These are phyloP conservation scores for Apamea monoglypha DNA, from an alignment of 2,888 invertebrate genomes.

Conservation along the genomic window DNA sequence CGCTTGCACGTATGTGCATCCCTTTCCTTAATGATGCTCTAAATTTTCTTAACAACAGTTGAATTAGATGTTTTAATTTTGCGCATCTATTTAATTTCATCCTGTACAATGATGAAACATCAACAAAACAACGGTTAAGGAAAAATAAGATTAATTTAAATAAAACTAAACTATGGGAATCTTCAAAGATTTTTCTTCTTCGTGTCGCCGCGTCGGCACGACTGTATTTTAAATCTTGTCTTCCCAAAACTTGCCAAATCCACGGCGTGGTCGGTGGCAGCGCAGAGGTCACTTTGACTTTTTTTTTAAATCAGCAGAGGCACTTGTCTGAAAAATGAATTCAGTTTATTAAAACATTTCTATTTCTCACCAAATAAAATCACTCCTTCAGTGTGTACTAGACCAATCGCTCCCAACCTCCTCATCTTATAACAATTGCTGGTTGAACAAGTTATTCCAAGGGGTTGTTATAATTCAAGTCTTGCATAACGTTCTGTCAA, in stretches of 20 bases:
- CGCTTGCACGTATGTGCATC: too few relatives aligned
- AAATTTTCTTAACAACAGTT: too few relatives aligned
- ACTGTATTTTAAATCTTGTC: too few relatives aligned
- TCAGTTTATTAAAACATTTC: not conserved
- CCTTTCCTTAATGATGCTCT: too few relatives aligned
- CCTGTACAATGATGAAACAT: not conserved
- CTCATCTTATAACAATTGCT: slow-evolving; percentile 44
- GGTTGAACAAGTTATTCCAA: slow-evolving; percentile 45
- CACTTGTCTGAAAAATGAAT: not conserved
- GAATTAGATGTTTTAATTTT: too few relatives aligned
- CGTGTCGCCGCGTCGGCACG: not conserved
- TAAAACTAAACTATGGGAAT: not conserved
- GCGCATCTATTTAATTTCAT: too few relatives aligned
- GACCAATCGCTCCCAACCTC: slow-evolving; percentile 9
- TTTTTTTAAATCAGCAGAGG: not conserved
- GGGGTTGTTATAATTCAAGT: slow-evolving; percentile 42
- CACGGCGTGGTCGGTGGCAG: not conserved
- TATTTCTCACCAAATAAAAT: not conserved
- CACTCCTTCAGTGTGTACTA: not conserved
- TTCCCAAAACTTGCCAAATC: not conserved
- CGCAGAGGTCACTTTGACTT: not conserved
- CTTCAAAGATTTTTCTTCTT: too few relatives aligned
- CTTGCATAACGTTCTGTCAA: slow-evolving; percentile 35
- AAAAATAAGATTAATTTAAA: not conserved
- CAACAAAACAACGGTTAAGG: not conserved